Conservation (phyloP, 2,797 vertebrate species). For the Atherinosoma microstoma region DNA sequence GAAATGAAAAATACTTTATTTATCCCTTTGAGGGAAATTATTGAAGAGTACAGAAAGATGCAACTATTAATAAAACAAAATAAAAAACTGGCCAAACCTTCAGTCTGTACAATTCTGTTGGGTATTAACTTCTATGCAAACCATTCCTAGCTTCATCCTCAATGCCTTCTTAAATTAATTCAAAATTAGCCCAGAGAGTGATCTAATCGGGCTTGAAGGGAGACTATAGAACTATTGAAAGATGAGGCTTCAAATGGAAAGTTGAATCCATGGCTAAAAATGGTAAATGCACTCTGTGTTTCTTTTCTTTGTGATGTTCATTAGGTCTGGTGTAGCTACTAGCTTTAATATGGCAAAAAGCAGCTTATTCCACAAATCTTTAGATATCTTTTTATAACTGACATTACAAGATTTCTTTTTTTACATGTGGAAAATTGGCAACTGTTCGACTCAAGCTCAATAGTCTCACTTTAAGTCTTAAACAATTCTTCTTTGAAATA, state of each 20-base stretch:
- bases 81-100: not conserved
- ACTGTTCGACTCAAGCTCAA: conserved; percentile 3
- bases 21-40: no score
- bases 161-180: not conserved
- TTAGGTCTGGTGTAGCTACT: conserved; percentile 6
- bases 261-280: not conserved
- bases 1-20: no score
- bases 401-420: not conserved
- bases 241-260: not conserved
- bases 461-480: conserved; percentile 19
- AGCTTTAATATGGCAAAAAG: conserved; percentile 7
- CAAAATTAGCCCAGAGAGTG: conserved; percentile 1
- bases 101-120: not conserved
- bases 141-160: not conserved
- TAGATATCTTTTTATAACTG: no score
- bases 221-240: conserved; percentile 20
- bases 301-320: not conserved
- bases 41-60: conserved; percentile 6
- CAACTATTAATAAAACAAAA: not conserved
- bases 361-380: no score
- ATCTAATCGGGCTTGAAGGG: conserved; percentile 26
- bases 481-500: conserved; percentile 1
- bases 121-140: conserved; percentile 13
- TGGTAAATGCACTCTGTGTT: not conserved
- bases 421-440: not conserved